These are phyloP conservation scores for Acleris sparsana DNA, from an alignment of 2,888 invertebrate genomes.

Conservation along the genomic window DNA sequence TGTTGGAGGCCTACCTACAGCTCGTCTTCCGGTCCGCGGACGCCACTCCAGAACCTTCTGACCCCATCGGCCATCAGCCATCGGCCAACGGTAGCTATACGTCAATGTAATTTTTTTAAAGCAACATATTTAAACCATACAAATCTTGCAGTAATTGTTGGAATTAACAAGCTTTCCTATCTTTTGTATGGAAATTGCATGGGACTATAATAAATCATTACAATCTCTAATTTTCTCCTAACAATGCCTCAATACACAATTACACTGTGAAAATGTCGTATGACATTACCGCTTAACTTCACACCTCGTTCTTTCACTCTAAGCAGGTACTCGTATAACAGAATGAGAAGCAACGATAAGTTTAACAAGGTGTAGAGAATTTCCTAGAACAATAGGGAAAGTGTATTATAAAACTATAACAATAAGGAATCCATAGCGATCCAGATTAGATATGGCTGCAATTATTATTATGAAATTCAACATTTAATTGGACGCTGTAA, in stretches of 20 bases:
- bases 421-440: constrained; percentile 8
- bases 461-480: constrained; percentile 15
- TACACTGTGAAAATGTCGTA: background rate
- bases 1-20: too few species aligned
- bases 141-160: background rate
- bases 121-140: too few species aligned
- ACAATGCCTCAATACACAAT: constrained; percentile 6
- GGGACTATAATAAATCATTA: background rate
- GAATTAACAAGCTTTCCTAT: background rate
- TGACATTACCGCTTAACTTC: background rate
- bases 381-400: constrained; percentile 36
- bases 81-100: too few species aligned
- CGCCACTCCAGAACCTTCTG: too few species aligned
- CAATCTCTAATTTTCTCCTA: background rate
- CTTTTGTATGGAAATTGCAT: background rate
- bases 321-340: constrained; percentile 9
- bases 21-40: too few species aligned
- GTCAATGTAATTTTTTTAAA: too few species aligned
- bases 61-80: too few species aligned
- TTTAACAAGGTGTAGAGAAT: constrained; percentile 14
- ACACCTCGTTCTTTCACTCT: constrained; percentile 3
- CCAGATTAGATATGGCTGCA: constrained; percentile 19
- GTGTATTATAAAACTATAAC: constrained; percentile 30
- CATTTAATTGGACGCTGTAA: constrained; percentile 4
- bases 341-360: constrained; percentile 14